A percentile compares a stretch with the other conserved stretches of the same genome.
Evolutionary conservation across 2,888 invertebrate species (phyloP).

Genomic region (Drosophila barbarae): DNA sequence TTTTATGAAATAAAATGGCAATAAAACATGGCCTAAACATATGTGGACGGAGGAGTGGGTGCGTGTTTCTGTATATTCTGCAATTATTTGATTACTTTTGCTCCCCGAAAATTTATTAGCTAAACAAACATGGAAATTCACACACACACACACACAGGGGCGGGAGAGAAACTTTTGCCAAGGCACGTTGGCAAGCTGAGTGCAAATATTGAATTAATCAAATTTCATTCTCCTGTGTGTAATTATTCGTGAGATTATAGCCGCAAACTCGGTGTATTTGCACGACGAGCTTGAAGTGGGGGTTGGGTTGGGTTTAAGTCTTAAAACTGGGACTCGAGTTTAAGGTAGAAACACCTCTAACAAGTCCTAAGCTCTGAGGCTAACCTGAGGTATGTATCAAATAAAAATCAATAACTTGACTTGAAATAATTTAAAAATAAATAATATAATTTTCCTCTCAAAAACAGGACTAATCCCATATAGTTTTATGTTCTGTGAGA

Average conservation of each 20-base stretch:
- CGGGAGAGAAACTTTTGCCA: conserved; percentile 37
- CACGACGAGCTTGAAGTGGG: neutral
- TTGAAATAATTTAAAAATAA: neutral
- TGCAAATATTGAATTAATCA: conserved; percentile 70
- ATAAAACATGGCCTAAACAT: conserved; percentile 61
- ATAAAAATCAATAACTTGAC: too few species aligned
- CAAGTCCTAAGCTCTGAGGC: neutral
- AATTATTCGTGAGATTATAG: conserved; percentile 59
- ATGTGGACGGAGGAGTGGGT: conserved; percentile 3
- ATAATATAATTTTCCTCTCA: neutral
- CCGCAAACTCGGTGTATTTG: conserved; percentile 34
- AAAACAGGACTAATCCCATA: neutral
- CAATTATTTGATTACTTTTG: conserved; percentile 73
- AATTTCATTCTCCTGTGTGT: conserved; percentile 58
- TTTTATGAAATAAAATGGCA: conserved; percentile 71
- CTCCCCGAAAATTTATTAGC: conserved; percentile 65
- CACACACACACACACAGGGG: conserved; percentile 17
- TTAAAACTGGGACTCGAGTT: neutral
- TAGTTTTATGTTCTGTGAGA: neutral
- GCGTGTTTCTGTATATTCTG: conserved; percentile 63
- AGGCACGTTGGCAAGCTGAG: conserved; percentile 45
- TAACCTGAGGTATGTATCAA: neutral
- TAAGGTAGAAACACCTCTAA: neutral
- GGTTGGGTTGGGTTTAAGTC: neutral
- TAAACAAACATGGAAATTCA: conserved; percentile 66